Evolutionary conservation across 2,797 vertebrate genomes (phyloP), one percentile per base, ranked within the genome.

Genomic region (Mus caroli): DNA sequence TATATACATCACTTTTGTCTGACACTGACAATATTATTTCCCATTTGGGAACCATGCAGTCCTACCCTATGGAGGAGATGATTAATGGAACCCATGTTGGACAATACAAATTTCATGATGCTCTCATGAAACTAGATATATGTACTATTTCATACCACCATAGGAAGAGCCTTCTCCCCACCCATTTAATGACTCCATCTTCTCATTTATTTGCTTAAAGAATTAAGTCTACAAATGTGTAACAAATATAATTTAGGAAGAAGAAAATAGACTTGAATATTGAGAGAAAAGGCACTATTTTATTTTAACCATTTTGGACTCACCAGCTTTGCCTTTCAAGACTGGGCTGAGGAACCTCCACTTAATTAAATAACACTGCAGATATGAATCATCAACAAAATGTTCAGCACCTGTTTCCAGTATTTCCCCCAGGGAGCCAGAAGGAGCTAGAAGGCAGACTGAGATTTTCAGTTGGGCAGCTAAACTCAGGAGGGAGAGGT

Each of bases 301-400:
- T 73, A 62, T 92, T 95, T 91, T 93, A 92, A 89, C 83, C 56
- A 56, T 96, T 77, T 34, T 76, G 69, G 43, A 89, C 58, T 52
- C 28, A 24, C 28, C 64, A 87, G 87, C 46, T 76, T 95, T 95
- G 22, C 58, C 88, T 94, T 91, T 46, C 75, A 60, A 95, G 46
- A 14, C 58, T 87, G 5, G 34, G 15, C 90, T 91, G 94, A 92
- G 87, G 71, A 95, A 88, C 31, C 94, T 92, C 54, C 88, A 92
- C 43, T 97, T 97, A 96, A 97, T 97, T 97, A 97, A 97, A 89
- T 86, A 91, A 93, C 78, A 84, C 60, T 80, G 88, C 54, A 90
- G 90, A 93, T 96, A 82, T 77, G 83, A 97, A 96, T 97, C 97
- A 95, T 94, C 93, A 92, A 90, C 75, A 92, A 94, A 94, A 91